Percentiles rank a stretch among this genome's conserved stretches.
These are phyloP conservation scores for Syrmaticus mikado DNA, from an alignment of 2,113 vertebrate species.

Conservation along the genomic window DNA sequence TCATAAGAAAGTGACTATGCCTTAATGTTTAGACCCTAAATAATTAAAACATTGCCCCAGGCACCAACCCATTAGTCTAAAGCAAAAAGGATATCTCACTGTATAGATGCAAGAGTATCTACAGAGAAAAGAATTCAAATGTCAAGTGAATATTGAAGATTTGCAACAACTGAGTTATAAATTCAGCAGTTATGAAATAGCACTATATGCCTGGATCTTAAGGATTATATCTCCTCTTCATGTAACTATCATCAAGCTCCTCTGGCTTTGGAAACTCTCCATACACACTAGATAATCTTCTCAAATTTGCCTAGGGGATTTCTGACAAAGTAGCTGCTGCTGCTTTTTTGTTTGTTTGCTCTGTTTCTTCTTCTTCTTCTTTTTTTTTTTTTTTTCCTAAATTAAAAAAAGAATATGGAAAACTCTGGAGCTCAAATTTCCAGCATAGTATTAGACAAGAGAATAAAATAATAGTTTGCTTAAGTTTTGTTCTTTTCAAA, in stretches of 20 bases:
- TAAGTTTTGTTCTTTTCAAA: neutral
- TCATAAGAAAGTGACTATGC: conserved; percentile 22
- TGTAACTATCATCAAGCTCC: neutral
- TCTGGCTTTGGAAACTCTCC: neutral
- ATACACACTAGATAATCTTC: neutral
- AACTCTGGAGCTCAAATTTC: neutral
- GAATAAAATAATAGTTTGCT: neutral
- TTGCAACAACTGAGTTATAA: neutral
- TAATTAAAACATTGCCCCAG: neutral
- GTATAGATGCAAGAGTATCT: neutral
- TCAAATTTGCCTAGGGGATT: neutral
- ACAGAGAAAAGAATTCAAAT: neutral
- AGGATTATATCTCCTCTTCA: neutral
- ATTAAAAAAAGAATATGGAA: neutral
- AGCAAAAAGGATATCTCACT: neutral
- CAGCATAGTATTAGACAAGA: neutral
- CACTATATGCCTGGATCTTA: neutral
- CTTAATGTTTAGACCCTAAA: neutral
- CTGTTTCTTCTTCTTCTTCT: neutral
- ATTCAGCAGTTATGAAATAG: neutral
- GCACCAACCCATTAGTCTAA: neutral
- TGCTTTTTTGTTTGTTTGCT: neutral
- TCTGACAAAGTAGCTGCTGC: neutral
- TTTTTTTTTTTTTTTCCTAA: neutral
- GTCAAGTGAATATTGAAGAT: neutral